Evolutionary conservation across 2,888 invertebrate genomes (phyloP), one percentile per base, ranked within the genome.

Genomic region (Drosophila diplacantha): DNA sequence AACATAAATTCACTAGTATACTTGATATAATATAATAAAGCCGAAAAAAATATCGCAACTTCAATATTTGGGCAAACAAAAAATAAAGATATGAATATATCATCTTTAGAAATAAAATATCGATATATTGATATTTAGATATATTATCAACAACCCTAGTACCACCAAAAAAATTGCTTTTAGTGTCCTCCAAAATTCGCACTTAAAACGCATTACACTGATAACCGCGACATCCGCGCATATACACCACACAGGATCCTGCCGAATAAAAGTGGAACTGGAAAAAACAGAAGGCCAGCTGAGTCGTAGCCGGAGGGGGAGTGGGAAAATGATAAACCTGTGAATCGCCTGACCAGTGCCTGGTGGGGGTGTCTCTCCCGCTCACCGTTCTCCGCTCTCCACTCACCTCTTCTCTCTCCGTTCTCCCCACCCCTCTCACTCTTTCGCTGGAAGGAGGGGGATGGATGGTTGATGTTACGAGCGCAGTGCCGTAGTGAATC

Each of bases 141-240:
- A 29, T 29, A 26, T 26, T 26, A 26, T 26, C 26, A 29, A 29
- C 26, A 29, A 29, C 26, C 26, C 26, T 29, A 29, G 9, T 54
- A 54, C 53, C 56, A 59, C 59, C 57, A 59, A 57, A 58, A 59
- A 38, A 41, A 41, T 35, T 32, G 43, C 54, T 55, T 44, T 35
- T 56, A 55, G 31, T 43, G 41, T 58, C 58, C 58, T 58, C 39
- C 29, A 18, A 47, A 60, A 34, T 75, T 75, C 69, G 63, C 69
- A 73, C 59, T 65, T 80, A 77, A 78, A 78, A 78, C 78, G 78
- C 78, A 78, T 75, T 73, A 78, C 74, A 74, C 69, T 56, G 51
- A 61, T 53, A 52, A 53, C 29, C 57, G 20, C 38, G 46, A 59
- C 29, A 35, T 7, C 18, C 35, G 50, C 20, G 35, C 20, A 18